Conservation (phyloP, 1,140 invertebrate genomes). For the Physella acuta region DNA sequence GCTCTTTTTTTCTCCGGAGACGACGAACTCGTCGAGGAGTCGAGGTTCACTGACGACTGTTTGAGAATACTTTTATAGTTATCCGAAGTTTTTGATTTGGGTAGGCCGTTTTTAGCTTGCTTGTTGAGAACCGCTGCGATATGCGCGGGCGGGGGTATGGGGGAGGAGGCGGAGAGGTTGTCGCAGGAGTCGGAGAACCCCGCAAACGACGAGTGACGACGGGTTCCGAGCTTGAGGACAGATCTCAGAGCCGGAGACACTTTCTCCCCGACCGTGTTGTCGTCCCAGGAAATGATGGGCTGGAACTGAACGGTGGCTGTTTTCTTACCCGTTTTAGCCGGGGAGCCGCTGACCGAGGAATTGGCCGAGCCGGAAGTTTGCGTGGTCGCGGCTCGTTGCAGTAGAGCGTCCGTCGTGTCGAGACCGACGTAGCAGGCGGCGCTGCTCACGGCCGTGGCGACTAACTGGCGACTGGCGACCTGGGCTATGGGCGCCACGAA, state of each 20-base stretch:
- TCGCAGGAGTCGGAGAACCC: slow-evolving; percentile 19
- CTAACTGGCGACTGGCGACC: slow-evolving; percentile 19
- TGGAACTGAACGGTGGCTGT: slow-evolving; percentile 24
- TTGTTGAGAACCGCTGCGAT: slow-evolving; percentile 5
- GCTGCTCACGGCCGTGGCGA: slow-evolving; percentile 19
- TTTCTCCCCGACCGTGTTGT: slow-evolving; percentile 7
- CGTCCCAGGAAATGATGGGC: slow-evolving; percentile 21
- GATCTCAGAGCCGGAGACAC: slow-evolving; percentile 16
- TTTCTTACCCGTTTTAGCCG: slow-evolving; percentile 3
- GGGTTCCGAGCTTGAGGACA: slow-evolving; percentile 16
- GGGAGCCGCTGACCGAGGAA: background rate
- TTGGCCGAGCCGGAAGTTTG: background rate
- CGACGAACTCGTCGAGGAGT: background rate
- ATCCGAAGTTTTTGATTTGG: slow-evolving; percentile 26
- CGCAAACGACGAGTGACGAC: slow-evolving; percentile 24
- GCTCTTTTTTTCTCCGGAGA: slow-evolving; percentile 14
- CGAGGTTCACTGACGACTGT: background rate
- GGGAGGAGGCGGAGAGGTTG: background rate
- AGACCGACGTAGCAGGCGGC: slow-evolving; percentile 13
- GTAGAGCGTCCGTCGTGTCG: background rate
- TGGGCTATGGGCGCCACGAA: slow-evolving; percentile 20
- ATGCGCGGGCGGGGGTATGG: background rate
- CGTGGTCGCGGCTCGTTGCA: background rate
- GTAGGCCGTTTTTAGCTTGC: slow-evolving; percentile 16
- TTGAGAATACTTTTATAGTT: slow-evolving; percentile 25